Percentiles rank a stretch among this genome's conserved stretches.
Conservation (phyloP, 2,888 invertebrate genomes). For the Eupelmus urozonus region DNA sequence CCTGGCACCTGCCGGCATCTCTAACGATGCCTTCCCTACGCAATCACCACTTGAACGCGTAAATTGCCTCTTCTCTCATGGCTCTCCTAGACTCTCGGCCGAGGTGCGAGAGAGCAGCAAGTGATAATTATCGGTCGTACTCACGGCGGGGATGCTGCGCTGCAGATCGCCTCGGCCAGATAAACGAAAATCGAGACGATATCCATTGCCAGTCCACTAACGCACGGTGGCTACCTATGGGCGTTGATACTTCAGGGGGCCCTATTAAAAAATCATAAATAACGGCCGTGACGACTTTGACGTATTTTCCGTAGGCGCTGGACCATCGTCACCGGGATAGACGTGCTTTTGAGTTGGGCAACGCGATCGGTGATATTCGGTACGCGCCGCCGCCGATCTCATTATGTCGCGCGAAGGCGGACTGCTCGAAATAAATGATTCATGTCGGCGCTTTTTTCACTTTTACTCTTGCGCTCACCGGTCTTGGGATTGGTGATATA, state of each 20-base stretch:
- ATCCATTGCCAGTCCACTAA: not conserved
- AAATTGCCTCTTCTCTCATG: constrained; percentile 22
- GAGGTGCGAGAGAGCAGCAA: not conserved
- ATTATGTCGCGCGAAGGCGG: not conserved
- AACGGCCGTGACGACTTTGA: constrained; percentile 21
- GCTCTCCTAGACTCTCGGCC: constrained; percentile 9
- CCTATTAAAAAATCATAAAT: constrained; percentile 23
- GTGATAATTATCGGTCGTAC: constrained; percentile 13
- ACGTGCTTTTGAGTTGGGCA: not conserved
- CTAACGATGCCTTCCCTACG: constrained; percentile 1
- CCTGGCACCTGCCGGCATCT: constrained; percentile 18
- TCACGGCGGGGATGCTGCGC: not conserved
- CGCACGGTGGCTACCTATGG: not conserved
- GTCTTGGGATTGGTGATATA: no score
- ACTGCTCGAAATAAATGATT: not conserved
- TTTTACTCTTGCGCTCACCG: not conserved
- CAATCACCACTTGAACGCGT: constrained; percentile 25
- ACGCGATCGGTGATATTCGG: not conserved
- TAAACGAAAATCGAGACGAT: not conserved
- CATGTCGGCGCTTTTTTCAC: constrained; percentile 10
- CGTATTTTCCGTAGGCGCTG: not conserved
- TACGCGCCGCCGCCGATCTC: no score
- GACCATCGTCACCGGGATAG: no score
- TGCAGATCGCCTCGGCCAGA: constrained; percentile 30
- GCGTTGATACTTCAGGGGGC: not conserved